Conservation (phyloP, 2,888 invertebrate species). For the Noctua fimbriata region DNA sequence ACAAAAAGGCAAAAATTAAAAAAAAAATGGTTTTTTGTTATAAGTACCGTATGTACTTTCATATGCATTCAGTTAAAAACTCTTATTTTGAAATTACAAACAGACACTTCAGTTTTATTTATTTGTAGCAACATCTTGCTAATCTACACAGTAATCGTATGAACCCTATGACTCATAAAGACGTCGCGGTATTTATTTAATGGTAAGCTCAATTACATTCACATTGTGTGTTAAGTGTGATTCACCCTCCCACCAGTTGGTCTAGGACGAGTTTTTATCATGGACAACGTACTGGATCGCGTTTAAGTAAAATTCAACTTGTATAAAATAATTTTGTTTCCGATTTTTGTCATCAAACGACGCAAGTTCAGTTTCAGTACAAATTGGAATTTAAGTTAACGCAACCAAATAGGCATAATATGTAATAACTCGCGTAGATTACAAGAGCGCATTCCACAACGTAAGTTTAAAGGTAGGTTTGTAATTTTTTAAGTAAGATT, state of each 20-base stretch:
- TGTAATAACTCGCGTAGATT: too few species aligned
- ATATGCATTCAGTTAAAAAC: not conserved
- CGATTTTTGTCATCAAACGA: not conserved
- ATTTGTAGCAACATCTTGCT: not conserved
- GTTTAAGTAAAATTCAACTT: not conserved
- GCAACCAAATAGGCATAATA: not conserved
- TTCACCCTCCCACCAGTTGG: slow-evolving; percentile 15
- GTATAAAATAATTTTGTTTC: not conserved
- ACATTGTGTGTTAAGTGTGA: slow-evolving; percentile 1
- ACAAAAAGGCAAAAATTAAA: not conserved
- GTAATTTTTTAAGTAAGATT: too few species aligned
- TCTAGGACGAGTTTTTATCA: not conserved
- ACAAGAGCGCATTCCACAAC: too few species aligned
- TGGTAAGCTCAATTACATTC: not conserved
- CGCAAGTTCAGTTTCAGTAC: not conserved
- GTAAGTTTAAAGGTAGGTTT: too few species aligned
- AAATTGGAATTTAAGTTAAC: not conserved
- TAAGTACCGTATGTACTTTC: too few species aligned
- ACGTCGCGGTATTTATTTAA: not conserved
- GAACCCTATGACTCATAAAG: not conserved
- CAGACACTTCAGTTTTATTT: not conserved
- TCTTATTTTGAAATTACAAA: not conserved
- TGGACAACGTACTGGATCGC: not conserved
- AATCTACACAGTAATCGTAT: not conserved
- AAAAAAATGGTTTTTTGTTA: not conserved